Evolutionary conservation across 2,797 vertebrate genomes (phyloP), one percentile per base, ranked within the genome.

Genomic region (Tapirus indicus): DNA sequence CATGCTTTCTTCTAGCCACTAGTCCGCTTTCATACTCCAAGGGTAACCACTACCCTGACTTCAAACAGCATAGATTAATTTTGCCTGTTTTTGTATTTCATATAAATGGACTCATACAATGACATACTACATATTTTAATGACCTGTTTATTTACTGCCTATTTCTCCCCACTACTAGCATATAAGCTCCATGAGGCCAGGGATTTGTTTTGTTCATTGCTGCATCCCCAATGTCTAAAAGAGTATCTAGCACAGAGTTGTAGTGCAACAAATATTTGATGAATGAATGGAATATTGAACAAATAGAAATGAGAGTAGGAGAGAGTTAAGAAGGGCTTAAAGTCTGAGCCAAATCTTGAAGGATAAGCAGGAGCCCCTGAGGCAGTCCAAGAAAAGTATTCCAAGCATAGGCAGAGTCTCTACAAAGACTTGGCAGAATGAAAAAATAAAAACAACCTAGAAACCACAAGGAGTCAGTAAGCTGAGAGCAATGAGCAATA

Each of bases 281-380:
- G 49, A 91, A 92, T 75, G 80, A 84, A 82, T 77, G 60, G 94
- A 95, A 88, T 72, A 71, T 25, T 79, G 16, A 86, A 79, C 17
- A 75, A 85, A 80, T 27, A 14, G 49, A 96, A 95, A 94, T 41
- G 49, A 94, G 11, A 87, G 27, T 23, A 64, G n/a, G n/a, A 56
- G 7, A 84, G 17, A 77, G 64, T 58, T 93, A 71, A 94, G 78
- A 88, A 85, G 35, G 74, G 23, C 25, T 87, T 95, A 16, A n/a
- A 38, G 23, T 44, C 44, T 20, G 56, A 94, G 60, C 5, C n/a
- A 85, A 91, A 79, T 88, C 44, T 80, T 84, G n/a, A 72, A 72
- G 56, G n/a, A 62, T n/a, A 38, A 89, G 17, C 64, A 86, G 66
- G 32, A 80, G 25, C 47, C 29, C n/a, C 17, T 16, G 72, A 80